Evolutionary conservation across 2,888 invertebrate species (phyloP), one percentile per base, ranked within the genome.

Genomic region (Omphaloscelis lunosa): DNA sequence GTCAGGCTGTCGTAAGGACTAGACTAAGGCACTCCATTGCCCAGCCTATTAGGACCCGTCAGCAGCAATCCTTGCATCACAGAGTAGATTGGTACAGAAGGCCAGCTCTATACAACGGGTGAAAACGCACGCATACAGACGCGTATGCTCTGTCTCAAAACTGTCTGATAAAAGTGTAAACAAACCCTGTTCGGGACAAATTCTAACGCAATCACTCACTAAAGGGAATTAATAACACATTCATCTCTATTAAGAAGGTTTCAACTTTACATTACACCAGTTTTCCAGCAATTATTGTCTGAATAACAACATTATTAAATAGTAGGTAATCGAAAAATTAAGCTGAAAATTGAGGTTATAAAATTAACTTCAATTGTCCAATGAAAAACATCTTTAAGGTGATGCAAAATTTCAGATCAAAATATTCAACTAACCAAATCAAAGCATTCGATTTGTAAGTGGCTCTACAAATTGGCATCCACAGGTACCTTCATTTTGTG

Each of bases 21-120:
- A 85, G 82, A 62, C 82, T 82, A 67, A 65, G 66, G 72, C 59
- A 63, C 67, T 85, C 67, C 76, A 76, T 69, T 66, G 78, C 62
- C 29, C 45, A 62, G 48, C 62, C 53, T 73, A 83, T 78, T 83
- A 83, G 72, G 56, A 73, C n/a, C 66, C 67, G 83, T 83, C 83
- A 83, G n/a, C 23, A 8, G n/a, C 83, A 77, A 77, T 73, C 68
- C 45, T 71, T 7, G 56, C 48, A 7, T 51, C 27, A 51, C 23
- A 29, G 23, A 71, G 15, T 17, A 45, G 4, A 23, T 61, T n/a
- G 15, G 4, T 2, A 17, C 82, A 78, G 78, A 82, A 78, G 48
- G 23, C 15, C 3, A 0, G 29, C 3, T 41, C 11, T 1, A 5
- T 15, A 56, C n/a, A 29, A 27, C 17, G 3, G 7, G 53, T 0